Evolutionary conservation across 2,113 vertebrate genomes (phyloP), one percentile per base, ranked within the genome.

Genomic region (Melanocharis versteri): DNA sequence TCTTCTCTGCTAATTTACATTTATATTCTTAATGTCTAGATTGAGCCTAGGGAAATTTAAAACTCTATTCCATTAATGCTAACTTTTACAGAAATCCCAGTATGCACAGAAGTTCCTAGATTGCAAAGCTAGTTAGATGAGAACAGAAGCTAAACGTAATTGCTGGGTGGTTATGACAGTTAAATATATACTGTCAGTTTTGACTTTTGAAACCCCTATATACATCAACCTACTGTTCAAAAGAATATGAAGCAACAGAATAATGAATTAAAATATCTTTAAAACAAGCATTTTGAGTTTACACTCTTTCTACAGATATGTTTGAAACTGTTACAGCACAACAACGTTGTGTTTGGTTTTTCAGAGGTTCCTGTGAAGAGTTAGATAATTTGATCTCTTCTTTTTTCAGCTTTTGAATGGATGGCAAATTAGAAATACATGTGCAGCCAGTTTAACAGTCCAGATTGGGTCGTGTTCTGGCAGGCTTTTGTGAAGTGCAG

Each of bases 1-100:
- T 97, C 94, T 95, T 96, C 95, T 94, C 92, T 97, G 93, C 97
- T 98, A 98, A 98, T 98, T 98, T 98, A 97, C 97, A 98, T 98
- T 98, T 98, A 97, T 97, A 98, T 98, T 98, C 97, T 97, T 98
- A 98, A 98, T 97, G 96, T 96, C 95, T 97, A 95, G 91, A 88
- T 96, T 95, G 97, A 97, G 97, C 97, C 97, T 97, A 97, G 97
- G 98, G 98, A 98, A 97, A 98, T 98, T 97, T 97, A 97, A 97
- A 97, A 97, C 96, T 96, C 97, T 94, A 93, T 97, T 98, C 98
- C 97, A 97, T 98, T 98, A 98, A 97, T 98, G 95, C 85, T 95
- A 96, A 97, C 97, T 97, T 98, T 96, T 95, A 92, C 97, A 95
- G 93, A 94, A 98, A 96, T 97, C 96, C 97, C 97, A 97, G 70